These are phyloP conservation scores for Psammodynastes pulverulentus DNA, from an alignment of 2,113 vertebrate species.

Conservation along the genomic window DNA sequence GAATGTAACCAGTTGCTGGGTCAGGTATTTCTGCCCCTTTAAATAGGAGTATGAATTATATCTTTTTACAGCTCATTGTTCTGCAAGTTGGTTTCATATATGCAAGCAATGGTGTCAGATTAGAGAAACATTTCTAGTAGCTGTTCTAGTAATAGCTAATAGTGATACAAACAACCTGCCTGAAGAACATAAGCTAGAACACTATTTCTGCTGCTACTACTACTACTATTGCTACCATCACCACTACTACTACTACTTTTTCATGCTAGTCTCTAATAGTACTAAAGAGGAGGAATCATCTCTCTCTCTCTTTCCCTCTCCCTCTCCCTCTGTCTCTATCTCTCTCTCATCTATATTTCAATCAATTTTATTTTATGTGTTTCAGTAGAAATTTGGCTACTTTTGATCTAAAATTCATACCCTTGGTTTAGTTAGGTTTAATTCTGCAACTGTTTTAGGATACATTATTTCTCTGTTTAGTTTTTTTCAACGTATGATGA, in stretches of 20 bases:
- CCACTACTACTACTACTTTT: background rate
- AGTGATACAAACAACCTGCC: background rate
- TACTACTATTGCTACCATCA: background rate
- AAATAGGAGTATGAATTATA: background rate
- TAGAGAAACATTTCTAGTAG: background rate
- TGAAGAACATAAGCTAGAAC: background rate
- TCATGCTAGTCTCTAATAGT: background rate
- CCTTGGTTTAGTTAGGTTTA: background rate
- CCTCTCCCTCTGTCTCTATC: too few species aligned
- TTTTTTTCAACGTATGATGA: background rate
- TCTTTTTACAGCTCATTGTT: background rate
- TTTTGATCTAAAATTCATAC: background rate
- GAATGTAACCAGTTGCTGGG: background rate
- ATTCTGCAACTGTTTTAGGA: background rate
- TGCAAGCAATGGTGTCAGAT: background rate
- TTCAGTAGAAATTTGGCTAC: background rate
- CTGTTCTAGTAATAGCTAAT: background rate
- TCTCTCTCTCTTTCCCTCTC: background rate
- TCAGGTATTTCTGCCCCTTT: background rate
- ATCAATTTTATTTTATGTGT: background rate
- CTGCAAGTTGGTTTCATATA: background rate
- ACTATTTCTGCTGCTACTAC: background rate
- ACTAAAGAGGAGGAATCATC: background rate
- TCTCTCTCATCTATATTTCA: background rate
- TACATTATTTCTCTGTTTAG: background rate